These are phyloP conservation scores for Agrotis exclamationis DNA, from an alignment of 2,888 invertebrate species.

Conservation along the genomic window DNA sequence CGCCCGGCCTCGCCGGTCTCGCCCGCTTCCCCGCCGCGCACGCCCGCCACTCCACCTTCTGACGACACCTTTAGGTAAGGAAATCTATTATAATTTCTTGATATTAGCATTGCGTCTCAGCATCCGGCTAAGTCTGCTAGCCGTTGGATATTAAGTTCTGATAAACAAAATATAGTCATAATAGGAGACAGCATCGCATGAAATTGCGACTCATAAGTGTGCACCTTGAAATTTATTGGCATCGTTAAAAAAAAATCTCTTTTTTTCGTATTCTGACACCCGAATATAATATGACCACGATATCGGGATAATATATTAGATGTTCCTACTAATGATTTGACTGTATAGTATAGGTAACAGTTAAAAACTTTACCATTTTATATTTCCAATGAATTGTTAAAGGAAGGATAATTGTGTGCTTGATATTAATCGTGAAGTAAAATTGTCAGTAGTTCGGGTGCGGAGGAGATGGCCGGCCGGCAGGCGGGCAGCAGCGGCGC, in stretches of 20 bases:
- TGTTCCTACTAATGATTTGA: conserved; percentile 5
- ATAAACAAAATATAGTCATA: no score
- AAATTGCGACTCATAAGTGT: no score
- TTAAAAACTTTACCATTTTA: not conserved
- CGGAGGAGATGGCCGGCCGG: conserved; percentile 89
- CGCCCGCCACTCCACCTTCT: conserved; percentile 80
- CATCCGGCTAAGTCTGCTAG: not conserved
- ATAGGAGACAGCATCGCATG: no score
- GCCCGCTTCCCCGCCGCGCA: conserved; percentile 80
- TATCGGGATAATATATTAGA: no score
- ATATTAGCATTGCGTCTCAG: not conserved
- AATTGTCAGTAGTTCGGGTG: conserved; percentile 80
- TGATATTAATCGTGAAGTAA: conserved; percentile 28
- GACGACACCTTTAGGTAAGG: conserved; percentile 87
- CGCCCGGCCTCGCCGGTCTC: conserved; percentile 82
- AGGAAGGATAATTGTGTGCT: conserved; percentile 31
- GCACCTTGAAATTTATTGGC: no score
- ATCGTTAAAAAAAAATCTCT: no score
- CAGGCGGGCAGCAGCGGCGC: conserved; percentile 87
- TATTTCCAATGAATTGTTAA: conserved; percentile 6
- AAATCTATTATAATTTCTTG: not conserved
- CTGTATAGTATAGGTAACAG: not conserved
- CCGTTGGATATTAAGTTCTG: no score
- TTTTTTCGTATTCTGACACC: no score
- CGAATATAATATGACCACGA: no score